phyloP scores from a whole-genome alignment of 1,140 invertebrate genomes.

The Doryteuthis pealeii region DNA sequence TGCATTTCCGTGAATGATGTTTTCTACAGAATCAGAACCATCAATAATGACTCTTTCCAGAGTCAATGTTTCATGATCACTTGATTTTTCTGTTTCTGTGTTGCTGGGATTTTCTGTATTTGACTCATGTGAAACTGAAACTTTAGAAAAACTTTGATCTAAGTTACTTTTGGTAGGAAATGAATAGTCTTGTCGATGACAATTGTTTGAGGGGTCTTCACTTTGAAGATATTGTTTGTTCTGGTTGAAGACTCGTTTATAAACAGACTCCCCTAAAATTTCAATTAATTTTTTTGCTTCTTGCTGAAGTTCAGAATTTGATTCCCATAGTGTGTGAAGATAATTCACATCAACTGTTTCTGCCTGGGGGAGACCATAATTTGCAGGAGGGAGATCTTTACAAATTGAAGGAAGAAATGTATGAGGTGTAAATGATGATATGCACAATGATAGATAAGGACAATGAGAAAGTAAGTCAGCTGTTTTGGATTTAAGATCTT shows the following conservation, averaged over 20 bases:
- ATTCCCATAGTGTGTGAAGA: conserved; percentile 1
- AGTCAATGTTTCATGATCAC: background rate
- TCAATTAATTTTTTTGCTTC: conserved; percentile 35
- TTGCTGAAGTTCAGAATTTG: conserved; percentile 10
- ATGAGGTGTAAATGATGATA: background rate
- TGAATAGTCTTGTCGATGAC: no score
- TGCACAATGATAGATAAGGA: background rate
- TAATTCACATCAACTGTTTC: background rate
- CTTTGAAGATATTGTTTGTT: background rate
- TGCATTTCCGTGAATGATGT: conserved; percentile 65
- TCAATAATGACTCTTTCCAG: background rate
- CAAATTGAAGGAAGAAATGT: background rate
- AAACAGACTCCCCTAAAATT: conserved; percentile 39
- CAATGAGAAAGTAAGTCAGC: background rate
- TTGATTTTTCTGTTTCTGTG: background rate
- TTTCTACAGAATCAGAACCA: conserved; percentile 64
- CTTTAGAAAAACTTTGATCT: no score
- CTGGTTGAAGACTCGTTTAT: conserved; percentile 36
- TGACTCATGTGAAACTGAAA: no score
- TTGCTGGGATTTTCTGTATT: background rate
- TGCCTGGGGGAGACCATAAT: background rate
- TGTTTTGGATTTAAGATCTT: background rate
- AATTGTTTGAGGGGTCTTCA: background rate
- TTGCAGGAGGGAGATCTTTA: conserved; percentile 1
- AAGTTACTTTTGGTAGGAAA: background rate